Percentiles rank a stretch among this genome's conserved stretches.
phyloP scores from a whole-genome alignment of 1,140 invertebrate species.

The Neodiprion virginianus region DNA sequence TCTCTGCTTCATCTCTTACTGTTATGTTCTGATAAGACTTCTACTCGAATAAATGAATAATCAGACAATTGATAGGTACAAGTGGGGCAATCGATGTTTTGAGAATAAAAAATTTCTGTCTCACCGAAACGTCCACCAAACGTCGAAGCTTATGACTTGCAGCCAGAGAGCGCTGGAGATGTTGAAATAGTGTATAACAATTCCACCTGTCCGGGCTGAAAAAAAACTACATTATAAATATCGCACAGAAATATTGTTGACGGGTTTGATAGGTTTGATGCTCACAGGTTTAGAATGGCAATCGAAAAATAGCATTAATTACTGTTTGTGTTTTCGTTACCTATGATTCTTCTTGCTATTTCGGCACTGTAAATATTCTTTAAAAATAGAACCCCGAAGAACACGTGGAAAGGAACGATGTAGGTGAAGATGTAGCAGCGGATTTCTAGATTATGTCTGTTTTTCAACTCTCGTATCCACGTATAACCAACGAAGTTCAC shows the following conservation, averaged over 20 bases:
- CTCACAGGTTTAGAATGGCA: not conserved
- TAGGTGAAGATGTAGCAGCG: not conserved
- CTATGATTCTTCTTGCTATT: not conserved
- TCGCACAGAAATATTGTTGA: not conserved
- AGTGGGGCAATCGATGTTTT: too few relatives aligned
- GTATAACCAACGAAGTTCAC: not conserved
- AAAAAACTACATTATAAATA: too few relatives aligned
- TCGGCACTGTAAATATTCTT: too few relatives aligned
- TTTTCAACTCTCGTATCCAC: not conserved
- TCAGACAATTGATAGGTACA: not conserved
- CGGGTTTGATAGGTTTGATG: not conserved
- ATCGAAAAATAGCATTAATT: not conserved
- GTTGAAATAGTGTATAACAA: not conserved
- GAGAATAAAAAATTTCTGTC: not conserved
- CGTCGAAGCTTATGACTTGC: not conserved
- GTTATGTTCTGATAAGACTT: too few relatives aligned
- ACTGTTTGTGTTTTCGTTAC: too few relatives aligned
- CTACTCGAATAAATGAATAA: not conserved
- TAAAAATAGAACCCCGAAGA: too few relatives aligned
- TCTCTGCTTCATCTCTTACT: too few relatives aligned
- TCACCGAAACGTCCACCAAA: not conserved
- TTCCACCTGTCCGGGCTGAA: too few relatives aligned
- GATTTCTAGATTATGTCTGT: not conserved
- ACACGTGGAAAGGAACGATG: not conserved
- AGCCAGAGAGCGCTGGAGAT: not conserved